These are phyloP conservation scores for Petrocephalus schoutedeni DNA, from an alignment of 2,797 vertebrate species.

Conservation along the genomic window DNA sequence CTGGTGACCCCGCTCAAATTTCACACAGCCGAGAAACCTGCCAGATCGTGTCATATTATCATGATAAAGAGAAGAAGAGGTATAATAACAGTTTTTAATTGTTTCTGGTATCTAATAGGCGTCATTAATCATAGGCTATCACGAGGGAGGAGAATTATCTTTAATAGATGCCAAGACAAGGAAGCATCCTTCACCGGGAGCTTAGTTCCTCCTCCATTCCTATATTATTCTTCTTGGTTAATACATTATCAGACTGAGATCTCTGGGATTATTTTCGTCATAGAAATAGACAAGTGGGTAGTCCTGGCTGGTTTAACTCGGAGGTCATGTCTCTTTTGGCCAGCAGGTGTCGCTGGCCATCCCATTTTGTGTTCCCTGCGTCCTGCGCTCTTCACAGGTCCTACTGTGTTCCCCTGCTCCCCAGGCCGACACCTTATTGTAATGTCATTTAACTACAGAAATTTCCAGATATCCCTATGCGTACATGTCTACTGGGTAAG, in stretches of 20 bases:
- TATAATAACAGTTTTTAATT: constrained; percentile 41
- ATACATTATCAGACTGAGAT: neutral
- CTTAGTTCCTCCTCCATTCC: neutral
- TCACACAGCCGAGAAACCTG: constrained; percentile 13
- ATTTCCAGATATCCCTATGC: neutral
- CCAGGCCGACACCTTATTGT: neutral
- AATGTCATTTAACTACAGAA: neutral
- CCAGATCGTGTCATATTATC: neutral
- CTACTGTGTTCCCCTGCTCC: neutral
- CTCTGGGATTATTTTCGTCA: neutral
- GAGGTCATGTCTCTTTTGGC: neutral
- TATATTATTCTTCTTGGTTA: constrained; percentile 1
- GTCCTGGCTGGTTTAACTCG: neutral
- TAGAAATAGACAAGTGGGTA: neutral
- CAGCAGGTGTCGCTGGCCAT: neutral
- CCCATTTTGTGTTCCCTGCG: neutral
- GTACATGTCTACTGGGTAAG: neutral
- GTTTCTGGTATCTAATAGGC: constrained; percentile 52
- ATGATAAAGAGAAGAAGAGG: neutral
- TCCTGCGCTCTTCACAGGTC: neutral
- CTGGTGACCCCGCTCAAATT: neutral
- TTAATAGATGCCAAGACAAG: constrained; percentile 21
- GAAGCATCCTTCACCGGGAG: neutral
- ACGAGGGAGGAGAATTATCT: neutral
- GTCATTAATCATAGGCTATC: constrained; percentile 50